phyloP scores from a whole-genome alignment of 2,888 invertebrate genomes.

The Sycophila texana region DNA sequence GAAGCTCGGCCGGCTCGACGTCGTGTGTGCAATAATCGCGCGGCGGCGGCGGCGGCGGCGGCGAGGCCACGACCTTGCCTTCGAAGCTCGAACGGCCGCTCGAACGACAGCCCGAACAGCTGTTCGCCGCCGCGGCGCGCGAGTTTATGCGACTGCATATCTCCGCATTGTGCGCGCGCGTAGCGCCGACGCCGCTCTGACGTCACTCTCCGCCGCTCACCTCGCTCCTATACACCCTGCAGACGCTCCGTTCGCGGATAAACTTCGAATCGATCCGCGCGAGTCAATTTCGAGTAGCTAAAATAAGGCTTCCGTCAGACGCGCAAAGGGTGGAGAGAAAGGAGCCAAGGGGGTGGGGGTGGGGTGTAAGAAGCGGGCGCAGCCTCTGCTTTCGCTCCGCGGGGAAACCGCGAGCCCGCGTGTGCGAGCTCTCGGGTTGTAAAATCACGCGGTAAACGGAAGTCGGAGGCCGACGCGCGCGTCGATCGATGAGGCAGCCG shows the following conservation, averaged over 20 bases:
- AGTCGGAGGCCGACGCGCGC: too few relatives aligned
- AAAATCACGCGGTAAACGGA: too few relatives aligned
- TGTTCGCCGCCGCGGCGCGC: slow-evolving; percentile 14
- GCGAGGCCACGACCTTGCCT: slow-evolving; percentile 70
- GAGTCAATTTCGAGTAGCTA: not conserved
- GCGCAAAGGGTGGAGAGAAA: not conserved
- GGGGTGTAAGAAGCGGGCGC: too few relatives aligned
- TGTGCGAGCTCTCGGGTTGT: too few relatives aligned
- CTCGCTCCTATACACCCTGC: not conserved
- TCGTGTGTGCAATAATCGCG: slow-evolving; percentile 1
- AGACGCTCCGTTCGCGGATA: not conserved
- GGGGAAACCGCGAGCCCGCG: too few relatives aligned
- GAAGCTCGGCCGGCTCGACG: slow-evolving; percentile 25
- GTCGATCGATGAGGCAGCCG: too few relatives aligned
- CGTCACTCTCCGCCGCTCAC: not conserved
- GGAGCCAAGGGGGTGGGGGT: too few relatives aligned
- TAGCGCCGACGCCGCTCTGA: not conserved
- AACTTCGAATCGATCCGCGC: not conserved
- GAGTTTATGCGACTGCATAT: slow-evolving; percentile 34
- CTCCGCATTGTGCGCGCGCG: not conserved
- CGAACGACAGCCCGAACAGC: slow-evolving; percentile 41
- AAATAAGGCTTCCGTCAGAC: too few relatives aligned
- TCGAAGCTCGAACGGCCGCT: slow-evolving; percentile 70
- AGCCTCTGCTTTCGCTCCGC: too few relatives aligned
- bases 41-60: slow-evolving; percentile 54